These are phyloP conservation scores for Drosophila oshimai DNA, from an alignment of 1,140 invertebrate genomes.

Conservation along the genomic window DNA sequence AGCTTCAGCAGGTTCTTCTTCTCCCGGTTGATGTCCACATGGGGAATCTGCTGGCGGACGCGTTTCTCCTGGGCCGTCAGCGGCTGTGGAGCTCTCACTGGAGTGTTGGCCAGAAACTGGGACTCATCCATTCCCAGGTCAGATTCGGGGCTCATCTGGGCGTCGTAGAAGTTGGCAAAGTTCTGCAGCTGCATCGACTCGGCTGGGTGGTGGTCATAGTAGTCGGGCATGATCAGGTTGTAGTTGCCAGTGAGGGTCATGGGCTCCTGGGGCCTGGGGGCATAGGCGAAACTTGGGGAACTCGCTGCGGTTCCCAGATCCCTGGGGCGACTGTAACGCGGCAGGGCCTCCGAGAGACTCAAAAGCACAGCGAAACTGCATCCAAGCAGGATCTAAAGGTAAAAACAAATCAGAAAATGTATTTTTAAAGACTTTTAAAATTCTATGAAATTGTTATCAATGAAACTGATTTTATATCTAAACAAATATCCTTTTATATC, in stretches of 20 bases:
- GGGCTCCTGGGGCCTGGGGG: conserved; percentile 49
- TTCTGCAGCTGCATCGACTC: conserved; percentile 77
- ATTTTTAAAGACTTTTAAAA: too few species aligned
- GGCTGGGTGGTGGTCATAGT: conserved; percentile 69
- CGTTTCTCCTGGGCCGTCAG: conserved; percentile 43
- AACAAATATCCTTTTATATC: too few species aligned
- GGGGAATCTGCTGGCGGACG: conserved; percentile 47
- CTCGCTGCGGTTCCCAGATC: conserved; percentile 39
- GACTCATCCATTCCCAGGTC: conserved; percentile 76
- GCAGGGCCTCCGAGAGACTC: conserved; percentile 25
- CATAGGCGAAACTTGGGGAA: conserved; percentile 43
- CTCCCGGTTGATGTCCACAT: conserved; percentile 47
- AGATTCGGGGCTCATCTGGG: conserved; percentile 40
- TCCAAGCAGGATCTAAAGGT: background rate
- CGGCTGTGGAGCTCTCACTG: conserved; percentile 53
- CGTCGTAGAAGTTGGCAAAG: conserved; percentile 66
- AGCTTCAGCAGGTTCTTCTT: conserved; percentile 53
- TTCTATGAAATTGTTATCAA: too few species aligned
- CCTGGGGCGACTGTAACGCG: conserved; percentile 47
- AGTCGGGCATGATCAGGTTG: conserved; percentile 75
- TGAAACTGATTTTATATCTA: too few species aligned
- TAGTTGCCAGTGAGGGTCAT: conserved; percentile 57
- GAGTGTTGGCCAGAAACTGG: conserved; percentile 52
- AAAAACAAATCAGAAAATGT: too few species aligned
- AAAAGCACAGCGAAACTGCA: conserved; percentile 25